Percentiles rank a stretch among this genome's conserved stretches.
Evolutionary conservation across 1,140 invertebrate species (phyloP).

Genomic region (Microplitis demolitor): DNA sequence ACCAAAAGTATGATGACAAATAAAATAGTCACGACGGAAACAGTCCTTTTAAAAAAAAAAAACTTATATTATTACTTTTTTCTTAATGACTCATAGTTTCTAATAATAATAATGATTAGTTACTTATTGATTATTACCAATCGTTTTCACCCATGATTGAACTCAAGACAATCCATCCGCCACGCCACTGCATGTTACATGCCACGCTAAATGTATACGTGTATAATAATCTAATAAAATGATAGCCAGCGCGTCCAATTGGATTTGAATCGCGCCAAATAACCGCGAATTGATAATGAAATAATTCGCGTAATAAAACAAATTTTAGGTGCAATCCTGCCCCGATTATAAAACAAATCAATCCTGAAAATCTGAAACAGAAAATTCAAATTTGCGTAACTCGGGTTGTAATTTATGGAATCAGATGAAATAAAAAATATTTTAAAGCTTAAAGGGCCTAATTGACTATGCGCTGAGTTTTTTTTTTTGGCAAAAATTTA

Average conservation of each 20-base stretch:
- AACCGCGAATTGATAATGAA: constrained; percentile 34
- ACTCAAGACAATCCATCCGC: constrained; percentile 66
- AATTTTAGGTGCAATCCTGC: constrained; percentile 58
- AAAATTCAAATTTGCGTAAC: constrained; percentile 4
- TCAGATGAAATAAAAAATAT: too few species aligned
- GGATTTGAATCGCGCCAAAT: background rate
- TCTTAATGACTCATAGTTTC: too few species aligned
- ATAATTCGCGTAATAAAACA: constrained; percentile 51
- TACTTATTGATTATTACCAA: background rate
- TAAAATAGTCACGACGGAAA: constrained; percentile 10
- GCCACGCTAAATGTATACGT: constrained; percentile 65
- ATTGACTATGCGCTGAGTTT: too few species aligned
- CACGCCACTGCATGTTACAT: constrained; percentile 69
- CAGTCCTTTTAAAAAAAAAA: constrained; percentile 28
- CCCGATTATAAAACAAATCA: constrained; percentile 58
- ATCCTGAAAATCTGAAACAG: constrained; percentile 54
- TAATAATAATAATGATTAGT: too few species aligned
- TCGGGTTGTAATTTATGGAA: too few species aligned
- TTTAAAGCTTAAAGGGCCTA: too few species aligned
- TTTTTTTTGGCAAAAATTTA: too few species aligned
- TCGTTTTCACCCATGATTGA: constrained; percentile 44
- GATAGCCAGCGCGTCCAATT: constrained; percentile 23
- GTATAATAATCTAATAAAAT: constrained; percentile 59
- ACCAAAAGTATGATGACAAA: constrained; percentile 32
- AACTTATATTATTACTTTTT: too few species aligned